Evolutionary conservation across 2,113 vertebrate genomes (phyloP).

Genomic region (Furnarius figulus): DNA sequence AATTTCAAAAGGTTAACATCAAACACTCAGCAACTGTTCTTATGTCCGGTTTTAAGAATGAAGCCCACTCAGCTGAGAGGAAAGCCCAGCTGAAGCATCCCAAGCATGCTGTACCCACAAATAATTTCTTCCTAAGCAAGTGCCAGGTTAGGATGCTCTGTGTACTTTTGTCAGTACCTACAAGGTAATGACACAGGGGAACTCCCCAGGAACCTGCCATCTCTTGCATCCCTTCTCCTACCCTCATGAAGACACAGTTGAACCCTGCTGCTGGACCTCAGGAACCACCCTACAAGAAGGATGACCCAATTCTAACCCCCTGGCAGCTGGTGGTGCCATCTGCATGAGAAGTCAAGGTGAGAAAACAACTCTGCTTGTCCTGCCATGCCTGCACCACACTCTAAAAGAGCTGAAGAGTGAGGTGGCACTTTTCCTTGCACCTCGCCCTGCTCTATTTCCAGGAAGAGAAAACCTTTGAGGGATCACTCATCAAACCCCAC

Average conservation of each 20-base stretch:
- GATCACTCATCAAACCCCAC: background rate
- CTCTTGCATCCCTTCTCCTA: background rate
- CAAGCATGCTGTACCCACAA: background rate
- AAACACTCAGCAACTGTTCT: background rate
- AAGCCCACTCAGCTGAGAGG: background rate
- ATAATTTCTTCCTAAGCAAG: background rate
- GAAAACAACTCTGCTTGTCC: background rate
- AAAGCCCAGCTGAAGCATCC: background rate
- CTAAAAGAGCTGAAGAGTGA: background rate
- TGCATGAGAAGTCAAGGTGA: background rate
- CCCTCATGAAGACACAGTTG: background rate
- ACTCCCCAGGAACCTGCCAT: background rate
- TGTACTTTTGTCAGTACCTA: background rate
- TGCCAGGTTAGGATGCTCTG: background rate
- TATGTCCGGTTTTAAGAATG: background rate
- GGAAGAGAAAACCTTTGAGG: background rate
- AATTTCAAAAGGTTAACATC: background rate
- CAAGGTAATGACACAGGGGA: background rate
- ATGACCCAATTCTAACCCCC: background rate
- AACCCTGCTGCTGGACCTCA: background rate
- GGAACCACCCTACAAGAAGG: background rate
- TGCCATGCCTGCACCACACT: rapidly evolving
- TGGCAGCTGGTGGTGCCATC: background rate
- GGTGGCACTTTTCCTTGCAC: background rate
- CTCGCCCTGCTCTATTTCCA: background rate